These are phyloP conservation scores for Platynereis dumerilii DNA, from an alignment of 2,888 invertebrate genomes.

Conservation along the genomic window DNA sequence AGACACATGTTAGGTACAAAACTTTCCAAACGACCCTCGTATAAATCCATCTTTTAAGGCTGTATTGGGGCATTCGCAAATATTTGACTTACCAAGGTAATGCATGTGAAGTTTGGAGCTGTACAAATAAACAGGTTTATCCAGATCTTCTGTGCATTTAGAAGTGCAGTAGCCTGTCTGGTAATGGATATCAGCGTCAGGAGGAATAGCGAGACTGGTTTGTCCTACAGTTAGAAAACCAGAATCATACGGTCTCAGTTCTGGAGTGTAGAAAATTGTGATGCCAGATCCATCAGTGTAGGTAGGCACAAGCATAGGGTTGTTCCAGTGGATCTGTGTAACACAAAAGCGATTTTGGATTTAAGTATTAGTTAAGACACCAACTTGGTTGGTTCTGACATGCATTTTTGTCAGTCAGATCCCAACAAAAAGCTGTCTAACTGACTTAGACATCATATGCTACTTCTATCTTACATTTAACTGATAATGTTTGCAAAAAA, in stretches of 20 bases:
- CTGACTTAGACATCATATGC: too few species aligned
- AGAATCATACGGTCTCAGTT: neutral
- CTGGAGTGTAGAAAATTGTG: neutral
- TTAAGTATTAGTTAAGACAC: too few species aligned
- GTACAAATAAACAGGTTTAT: neutral
- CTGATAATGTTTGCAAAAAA: too few species aligned
- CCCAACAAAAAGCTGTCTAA: too few species aligned
- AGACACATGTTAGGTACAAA: too few species aligned
- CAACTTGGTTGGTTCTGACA: too few species aligned
- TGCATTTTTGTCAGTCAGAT: too few species aligned
- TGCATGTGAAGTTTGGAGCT: conserved; percentile 3
- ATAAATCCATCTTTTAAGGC: too few species aligned
- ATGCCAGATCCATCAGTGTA: neutral
- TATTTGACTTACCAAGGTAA: conserved; percentile 11
- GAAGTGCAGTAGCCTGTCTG: neutral
- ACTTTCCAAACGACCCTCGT: too few species aligned
- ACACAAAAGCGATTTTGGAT: too few species aligned
- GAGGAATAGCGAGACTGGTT: neutral
- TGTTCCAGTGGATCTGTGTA: conserved; percentile 6
- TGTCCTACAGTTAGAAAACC: neutral
- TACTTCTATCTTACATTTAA: too few species aligned
- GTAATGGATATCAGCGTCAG: neutral
- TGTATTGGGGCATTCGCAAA: too few species aligned
- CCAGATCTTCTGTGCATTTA: neutral
- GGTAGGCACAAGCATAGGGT: neutral